Evolutionary conservation across 2,888 invertebrate genomes (phyloP), one percentile per base, ranked within the genome.

Genomic region (Crepidodera aurea): DNA sequence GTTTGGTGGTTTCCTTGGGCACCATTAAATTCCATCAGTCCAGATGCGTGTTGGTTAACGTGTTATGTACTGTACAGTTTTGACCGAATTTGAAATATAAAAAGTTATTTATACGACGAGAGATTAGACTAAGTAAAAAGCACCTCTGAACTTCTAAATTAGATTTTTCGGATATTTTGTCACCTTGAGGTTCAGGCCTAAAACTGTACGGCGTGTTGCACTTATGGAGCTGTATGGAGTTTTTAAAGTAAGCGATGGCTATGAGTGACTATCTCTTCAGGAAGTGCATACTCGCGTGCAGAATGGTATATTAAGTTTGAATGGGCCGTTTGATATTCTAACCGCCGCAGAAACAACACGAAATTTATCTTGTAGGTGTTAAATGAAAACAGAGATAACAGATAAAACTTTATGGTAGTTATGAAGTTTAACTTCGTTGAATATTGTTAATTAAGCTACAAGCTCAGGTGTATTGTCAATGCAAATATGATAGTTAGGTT

Each of bases 231-330:
- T 37, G 2, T 32, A 2, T 1, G 7, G 2, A 25, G n/a, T 4
- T 18, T 51, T 51, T 51, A 51, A 12, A 18, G 25, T 51, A 51
- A 39, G 39, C 15, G 51, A 13, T 25, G 22, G 12, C 25, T 29
- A 32, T 27, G 50, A 27, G 50, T 51, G 15, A 25, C 12, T 37
- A 37, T 39, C 22, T 51, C 15, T 39, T 39, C 39, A 37, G 18
- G 25, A 39, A 51, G 39, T 39, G 51, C 51, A 51, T 25, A 25
- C 25, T 51, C 19, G 39, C 51, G 18, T 51, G 8, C 10, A 25
- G 39, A 39, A 51, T 25, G 1, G 39, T 27, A 39, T 51, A 51
- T 51, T 51, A 51, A 51, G 12, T 51, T 37, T 51, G 25, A 37
- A 51, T 19, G 19, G 39, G 7, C 22, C 18, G 37, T 51, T 37